Conservation (phyloP, 2,113 vertebrate genomes). For the Neolamprologus fasciatus region DNA sequence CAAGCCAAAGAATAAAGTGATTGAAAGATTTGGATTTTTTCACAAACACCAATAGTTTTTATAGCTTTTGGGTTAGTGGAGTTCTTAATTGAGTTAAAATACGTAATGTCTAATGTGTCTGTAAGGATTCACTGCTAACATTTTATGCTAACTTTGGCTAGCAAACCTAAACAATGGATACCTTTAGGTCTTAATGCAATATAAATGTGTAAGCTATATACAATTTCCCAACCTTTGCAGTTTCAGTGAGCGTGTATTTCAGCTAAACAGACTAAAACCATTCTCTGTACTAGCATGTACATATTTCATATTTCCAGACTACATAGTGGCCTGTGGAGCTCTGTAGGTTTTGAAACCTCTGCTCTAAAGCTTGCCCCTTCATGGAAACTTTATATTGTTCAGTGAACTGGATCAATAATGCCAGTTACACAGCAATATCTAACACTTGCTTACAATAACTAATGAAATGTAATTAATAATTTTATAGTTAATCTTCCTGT, state of each 20-base stretch:
- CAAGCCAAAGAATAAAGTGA: too few species aligned
- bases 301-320: not conserved
- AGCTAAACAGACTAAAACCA: not conserved
- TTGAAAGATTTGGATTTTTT: too few species aligned
- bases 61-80: too few species aligned
- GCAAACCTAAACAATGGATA: not conserved
- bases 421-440: not conserved
- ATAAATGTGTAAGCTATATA: not conserved
- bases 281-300: fast-evolving
- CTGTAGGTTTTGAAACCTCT: not conserved
- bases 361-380: not conserved
- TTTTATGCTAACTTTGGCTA: not conserved
- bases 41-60: too few species aligned
- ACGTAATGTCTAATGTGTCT: fast-evolving
- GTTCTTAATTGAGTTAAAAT: too few species aligned
- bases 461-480: not conserved
- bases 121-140: fast-evolving
- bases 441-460: not conserved
- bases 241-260: not conserved
- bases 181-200: too few species aligned
- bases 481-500: not conserved
- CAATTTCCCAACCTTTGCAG: not conserved
- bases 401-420: not conserved
- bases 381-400: not conserved
- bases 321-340: not conserved